These are phyloP conservation scores for Dicentrarchus labrax DNA, from an alignment of 2,113 vertebrate species.

Conservation along the genomic window DNA sequence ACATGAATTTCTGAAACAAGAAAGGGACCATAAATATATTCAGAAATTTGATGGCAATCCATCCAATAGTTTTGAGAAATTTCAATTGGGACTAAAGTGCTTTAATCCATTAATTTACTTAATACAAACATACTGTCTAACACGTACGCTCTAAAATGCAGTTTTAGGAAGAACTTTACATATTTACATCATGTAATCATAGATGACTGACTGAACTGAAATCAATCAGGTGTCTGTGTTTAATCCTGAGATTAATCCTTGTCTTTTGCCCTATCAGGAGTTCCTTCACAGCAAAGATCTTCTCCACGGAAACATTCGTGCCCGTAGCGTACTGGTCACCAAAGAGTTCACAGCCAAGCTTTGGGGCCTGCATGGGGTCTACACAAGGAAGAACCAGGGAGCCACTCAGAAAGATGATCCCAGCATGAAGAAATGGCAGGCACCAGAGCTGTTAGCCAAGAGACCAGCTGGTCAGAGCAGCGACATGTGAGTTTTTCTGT, in stretches of 20 bases:
- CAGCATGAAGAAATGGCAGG: conserved; percentile 94
- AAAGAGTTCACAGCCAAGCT: conserved; percentile 89
- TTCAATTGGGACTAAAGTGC: no score
- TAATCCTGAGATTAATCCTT: background rate
- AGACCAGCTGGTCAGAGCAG: conserved; percentile 83
- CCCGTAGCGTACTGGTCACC: conserved; percentile 90
- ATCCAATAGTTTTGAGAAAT: no score
- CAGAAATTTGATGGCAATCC: no score
- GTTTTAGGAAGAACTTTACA: background rate
- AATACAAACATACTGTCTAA: no score
- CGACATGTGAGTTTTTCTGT: conserved; percentile 87
- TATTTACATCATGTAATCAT: background rate
- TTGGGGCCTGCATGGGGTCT: conserved; percentile 89
- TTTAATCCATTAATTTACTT: no score
- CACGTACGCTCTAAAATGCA: no score
- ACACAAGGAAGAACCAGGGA: conserved; percentile 78
- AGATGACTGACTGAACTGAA: no score
- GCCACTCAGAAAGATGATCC: conserved; percentile 62
- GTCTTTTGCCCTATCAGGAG: conserved; percentile 77
- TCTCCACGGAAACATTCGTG: conserved; percentile 91
- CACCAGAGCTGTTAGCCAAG: conserved; percentile 89
- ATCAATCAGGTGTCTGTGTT: background rate
- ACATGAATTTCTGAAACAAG: no score
- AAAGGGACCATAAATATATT: no score
- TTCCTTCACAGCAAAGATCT: conserved; percentile 91